These are phyloP conservation scores for Calameuta pallipes DNA, from an alignment of 2,888 invertebrate species.

Conservation along the genomic window DNA sequence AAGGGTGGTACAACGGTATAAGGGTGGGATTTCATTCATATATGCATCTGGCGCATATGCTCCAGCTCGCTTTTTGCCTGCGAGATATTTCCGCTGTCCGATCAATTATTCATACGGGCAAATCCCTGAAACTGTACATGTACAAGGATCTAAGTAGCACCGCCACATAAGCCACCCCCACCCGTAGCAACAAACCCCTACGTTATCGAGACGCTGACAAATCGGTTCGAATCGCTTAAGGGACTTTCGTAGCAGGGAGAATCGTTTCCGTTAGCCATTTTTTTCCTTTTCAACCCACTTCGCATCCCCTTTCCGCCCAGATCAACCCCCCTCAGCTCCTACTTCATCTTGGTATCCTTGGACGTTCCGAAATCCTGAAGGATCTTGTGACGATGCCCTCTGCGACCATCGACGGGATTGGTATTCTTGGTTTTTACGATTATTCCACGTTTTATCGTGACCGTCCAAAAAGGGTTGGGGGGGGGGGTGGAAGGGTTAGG, in stretches of 20 bases:
- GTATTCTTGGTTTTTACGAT: not conserved
- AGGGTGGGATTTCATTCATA: slow-evolving; percentile 28
- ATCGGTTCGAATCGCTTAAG: not conserved
- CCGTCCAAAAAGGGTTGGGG: not conserved
- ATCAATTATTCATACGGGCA: slow-evolving; percentile 34
- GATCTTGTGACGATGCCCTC: not conserved
- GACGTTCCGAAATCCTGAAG: not conserved
- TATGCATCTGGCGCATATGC: slow-evolving; percentile 27
- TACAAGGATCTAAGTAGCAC: not conserved
- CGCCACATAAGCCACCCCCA: not conserved
- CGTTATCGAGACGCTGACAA: not conserved
- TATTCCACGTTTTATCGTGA: not conserved
- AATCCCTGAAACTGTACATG: slow-evolving; percentile 10
- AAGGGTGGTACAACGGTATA: not conserved
- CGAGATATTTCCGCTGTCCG: slow-evolving; percentile 11
- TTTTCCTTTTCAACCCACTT: not conserved
- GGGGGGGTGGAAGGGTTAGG: not conserved
- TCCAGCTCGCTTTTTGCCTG: slow-evolving; percentile 15
- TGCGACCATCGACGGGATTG: not conserved
- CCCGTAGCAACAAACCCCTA: not conserved
- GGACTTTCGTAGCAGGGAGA: not conserved
- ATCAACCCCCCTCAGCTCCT: too few relatives aligned
- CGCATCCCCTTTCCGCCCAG: too few relatives aligned
- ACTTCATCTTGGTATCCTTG: not conserved
- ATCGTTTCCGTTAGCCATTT: not conserved